phyloP scores from a whole-genome alignment of 1,140 invertebrate species.

The Bombus pascuorum region DNA sequence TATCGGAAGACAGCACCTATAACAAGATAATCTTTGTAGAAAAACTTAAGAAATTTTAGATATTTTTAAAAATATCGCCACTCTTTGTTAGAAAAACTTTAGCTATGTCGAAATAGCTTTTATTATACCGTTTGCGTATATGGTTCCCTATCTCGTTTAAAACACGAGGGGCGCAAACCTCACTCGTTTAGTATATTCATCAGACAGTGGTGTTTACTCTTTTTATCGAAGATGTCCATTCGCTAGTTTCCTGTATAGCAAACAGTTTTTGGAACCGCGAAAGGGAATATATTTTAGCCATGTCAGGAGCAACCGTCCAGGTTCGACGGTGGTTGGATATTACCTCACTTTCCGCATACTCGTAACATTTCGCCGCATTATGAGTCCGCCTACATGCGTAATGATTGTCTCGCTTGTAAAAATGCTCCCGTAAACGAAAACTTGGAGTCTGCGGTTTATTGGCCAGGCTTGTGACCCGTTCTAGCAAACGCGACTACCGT shows the following conservation, averaged over 20 bases:
- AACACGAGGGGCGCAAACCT: not conserved
- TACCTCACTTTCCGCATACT: conserved; percentile 24
- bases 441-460: conserved; percentile 41
- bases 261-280: not conserved
- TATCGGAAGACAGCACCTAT: not conserved
- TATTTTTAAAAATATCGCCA: not conserved
- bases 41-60: not conserved
- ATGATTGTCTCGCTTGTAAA: conserved; percentile 40
- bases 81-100: not conserved
- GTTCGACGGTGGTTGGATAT: conserved; percentile 41
- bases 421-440: conserved; percentile 36
- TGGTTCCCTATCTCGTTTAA: too few relatives aligned
- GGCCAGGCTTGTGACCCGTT: conserved; percentile 10
- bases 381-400: conserved; percentile 17
- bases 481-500: conserved; percentile 12
- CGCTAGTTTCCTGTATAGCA: not conserved
- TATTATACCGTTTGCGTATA: not conserved
- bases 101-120: not conserved
- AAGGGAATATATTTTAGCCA: conserved; percentile 16
- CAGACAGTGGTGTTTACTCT: not conserved
- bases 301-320: conserved; percentile 18
- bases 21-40: too few relatives aligned
- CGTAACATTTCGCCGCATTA: conserved; percentile 41
- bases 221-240: not conserved
- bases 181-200: too few relatives aligned